phyloP scores from a whole-genome alignment of 2,113 vertebrate species.

The Probosciger aterrimus region DNA sequence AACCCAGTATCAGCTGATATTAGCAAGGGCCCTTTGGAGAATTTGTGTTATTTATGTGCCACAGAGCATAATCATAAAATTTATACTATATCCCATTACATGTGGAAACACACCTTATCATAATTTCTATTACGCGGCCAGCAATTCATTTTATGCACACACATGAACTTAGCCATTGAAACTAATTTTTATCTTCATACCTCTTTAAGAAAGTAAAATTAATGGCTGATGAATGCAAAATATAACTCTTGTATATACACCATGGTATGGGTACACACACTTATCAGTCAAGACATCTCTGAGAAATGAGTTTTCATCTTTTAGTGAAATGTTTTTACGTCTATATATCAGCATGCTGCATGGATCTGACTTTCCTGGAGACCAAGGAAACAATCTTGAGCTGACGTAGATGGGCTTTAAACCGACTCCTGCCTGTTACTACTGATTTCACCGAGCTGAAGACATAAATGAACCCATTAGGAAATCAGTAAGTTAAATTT shows the following conservation, averaged over 20 bases:
- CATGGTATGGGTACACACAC: not conserved
- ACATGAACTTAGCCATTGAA: not conserved
- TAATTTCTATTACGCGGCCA: not conserved
- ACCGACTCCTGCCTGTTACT: not conserved
- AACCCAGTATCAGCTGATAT: not conserved
- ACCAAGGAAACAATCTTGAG: not conserved
- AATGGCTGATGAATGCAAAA: not conserved
- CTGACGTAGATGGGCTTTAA: not conserved
- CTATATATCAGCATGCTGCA: not conserved
- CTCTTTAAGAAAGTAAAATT: not conserved
- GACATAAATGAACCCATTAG: not conserved
- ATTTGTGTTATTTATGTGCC: not conserved
- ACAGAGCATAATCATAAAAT: not conserved
- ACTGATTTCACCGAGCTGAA: not conserved
- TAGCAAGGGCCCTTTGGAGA: not conserved
- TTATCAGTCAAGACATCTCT: not conserved
- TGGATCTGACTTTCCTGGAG: not conserved
- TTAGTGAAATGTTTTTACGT: not conserved
- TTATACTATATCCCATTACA: not conserved
- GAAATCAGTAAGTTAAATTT: slow-evolving; percentile 12
- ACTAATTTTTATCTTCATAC: not conserved
- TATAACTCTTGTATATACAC: not conserved
- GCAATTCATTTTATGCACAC: not conserved
- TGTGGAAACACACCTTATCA: not conserved
- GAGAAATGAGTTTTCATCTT: not conserved